Conservation (phyloP, 1,140 invertebrate species). For the Pantala flavescens region DNA sequence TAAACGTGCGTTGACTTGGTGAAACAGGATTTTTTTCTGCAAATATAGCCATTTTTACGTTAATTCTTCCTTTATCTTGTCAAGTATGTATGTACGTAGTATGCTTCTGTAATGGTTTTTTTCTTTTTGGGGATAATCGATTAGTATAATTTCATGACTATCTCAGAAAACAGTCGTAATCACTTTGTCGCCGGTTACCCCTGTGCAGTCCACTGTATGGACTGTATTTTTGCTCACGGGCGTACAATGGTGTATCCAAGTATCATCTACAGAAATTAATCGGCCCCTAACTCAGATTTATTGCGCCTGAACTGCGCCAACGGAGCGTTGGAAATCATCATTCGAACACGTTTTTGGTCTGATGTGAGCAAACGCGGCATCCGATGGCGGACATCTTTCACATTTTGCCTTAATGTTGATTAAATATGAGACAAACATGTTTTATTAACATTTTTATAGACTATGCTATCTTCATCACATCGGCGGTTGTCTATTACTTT, state of each 20-base stretch:
- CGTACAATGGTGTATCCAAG: constrained; percentile 12
- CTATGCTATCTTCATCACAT: constrained; percentile 14
- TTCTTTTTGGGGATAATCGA: constrained; percentile 38
- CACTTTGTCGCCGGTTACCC: constrained; percentile 25
- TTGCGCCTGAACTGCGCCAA: constrained; percentile 21
- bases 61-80: constrained; percentile 31
- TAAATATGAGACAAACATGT: constrained; percentile 22
- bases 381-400: constrained; percentile 17
- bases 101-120: constrained; percentile 31
- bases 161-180: constrained; percentile 32
- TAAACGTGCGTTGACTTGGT: constrained; percentile 32
- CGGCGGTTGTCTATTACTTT: constrained; percentile 25
- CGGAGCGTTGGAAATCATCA: constrained; percentile 21
- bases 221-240: constrained; percentile 2
- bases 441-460: constrained; percentile 18
- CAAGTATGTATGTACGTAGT: constrained; percentile 27
- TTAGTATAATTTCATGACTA: constrained; percentile 30
- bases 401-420: constrained; percentile 21
- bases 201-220: background rate
- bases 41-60: constrained; percentile 28
- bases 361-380: constrained; percentile 20
- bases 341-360: constrained; percentile 17
- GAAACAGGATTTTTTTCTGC: constrained; percentile 33
- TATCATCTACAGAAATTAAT: constrained; percentile 12
- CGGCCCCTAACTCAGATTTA: background rate